These are phyloP conservation scores for Thymelicus acteon DNA, from an alignment of 2,888 invertebrate species.

Conservation along the genomic window DNA sequence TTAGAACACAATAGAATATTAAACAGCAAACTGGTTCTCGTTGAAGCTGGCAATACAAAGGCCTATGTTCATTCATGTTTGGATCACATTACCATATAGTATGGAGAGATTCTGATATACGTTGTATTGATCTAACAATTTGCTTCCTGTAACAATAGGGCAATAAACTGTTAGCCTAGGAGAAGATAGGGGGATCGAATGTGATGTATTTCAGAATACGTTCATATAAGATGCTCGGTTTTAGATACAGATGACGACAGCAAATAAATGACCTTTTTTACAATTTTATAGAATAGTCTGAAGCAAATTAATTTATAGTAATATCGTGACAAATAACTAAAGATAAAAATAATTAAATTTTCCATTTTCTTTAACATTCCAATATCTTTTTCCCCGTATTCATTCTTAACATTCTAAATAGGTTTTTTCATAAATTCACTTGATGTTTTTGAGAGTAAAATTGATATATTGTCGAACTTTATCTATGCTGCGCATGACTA, in stretches of 20 bases:
- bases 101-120: not conserved
- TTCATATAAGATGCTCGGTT: not conserved
- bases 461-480: too few species aligned
- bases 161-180: not conserved
- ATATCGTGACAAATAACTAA: too few species aligned
- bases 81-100: constrained; percentile 7
- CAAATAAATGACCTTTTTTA: too few species aligned
- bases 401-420: too few species aligned
- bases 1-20: not conserved
- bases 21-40: not conserved
- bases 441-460: too few species aligned
- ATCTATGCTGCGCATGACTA: too few species aligned
- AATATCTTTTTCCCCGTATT: too few species aligned
- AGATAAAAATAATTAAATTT: too few species aligned
- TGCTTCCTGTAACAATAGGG: not conserved
- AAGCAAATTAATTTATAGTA: too few species aligned
- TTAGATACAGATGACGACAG: not conserved
- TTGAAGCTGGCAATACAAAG: not conserved
- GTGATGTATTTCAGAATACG: not conserved
- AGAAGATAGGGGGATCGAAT: not conserved
- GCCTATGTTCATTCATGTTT: constrained; percentile 7
- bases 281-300: too few species aligned
- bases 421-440: too few species aligned
- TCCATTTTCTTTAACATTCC: too few species aligned
- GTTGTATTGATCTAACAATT: constrained; percentile 6